Evolutionary conservation across 2,888 invertebrate species (phyloP).

Genomic region (Microctonus brassicae): DNA sequence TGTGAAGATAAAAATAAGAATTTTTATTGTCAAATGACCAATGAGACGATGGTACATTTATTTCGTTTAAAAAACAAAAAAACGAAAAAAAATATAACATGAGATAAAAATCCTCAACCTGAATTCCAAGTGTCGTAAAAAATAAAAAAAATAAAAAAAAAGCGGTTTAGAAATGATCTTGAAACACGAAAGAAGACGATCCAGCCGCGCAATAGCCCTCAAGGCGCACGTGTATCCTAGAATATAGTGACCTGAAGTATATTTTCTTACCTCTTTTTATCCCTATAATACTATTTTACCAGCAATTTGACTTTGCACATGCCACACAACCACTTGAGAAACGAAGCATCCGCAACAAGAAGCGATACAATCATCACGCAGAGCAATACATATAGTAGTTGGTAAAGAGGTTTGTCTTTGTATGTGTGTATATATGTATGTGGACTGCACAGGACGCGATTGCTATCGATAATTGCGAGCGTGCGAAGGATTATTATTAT

Average conservation of each 20-base stretch:
- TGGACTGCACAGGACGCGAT: slow-evolving; percentile 2
- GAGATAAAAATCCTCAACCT: neutral
- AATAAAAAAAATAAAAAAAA: no score
- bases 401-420: neutral
- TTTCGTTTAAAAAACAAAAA: no score
- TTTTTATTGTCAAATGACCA: neutral
- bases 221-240: neutral
- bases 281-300: neutral
- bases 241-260: neutral
- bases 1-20: neutral
- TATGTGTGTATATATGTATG: no score
- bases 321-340: slow-evolving; percentile 1
- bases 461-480: slow-evolving; percentile 5
- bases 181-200: slow-evolving; percentile 8
- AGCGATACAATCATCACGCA: slow-evolving; percentile 3
- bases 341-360: neutral
- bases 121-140: neutral
- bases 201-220: neutral
- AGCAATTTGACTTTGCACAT: slow-evolving; percentile 3
- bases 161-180: slow-evolving; percentile 13
- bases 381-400: neutral
- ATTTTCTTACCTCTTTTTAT: neutral
- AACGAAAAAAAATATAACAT: neutral
- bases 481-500: slow-evolving; percentile 5
- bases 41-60: neutral